Conservation (phyloP, 2,888 invertebrate species). For the Eurois occulta region DNA sequence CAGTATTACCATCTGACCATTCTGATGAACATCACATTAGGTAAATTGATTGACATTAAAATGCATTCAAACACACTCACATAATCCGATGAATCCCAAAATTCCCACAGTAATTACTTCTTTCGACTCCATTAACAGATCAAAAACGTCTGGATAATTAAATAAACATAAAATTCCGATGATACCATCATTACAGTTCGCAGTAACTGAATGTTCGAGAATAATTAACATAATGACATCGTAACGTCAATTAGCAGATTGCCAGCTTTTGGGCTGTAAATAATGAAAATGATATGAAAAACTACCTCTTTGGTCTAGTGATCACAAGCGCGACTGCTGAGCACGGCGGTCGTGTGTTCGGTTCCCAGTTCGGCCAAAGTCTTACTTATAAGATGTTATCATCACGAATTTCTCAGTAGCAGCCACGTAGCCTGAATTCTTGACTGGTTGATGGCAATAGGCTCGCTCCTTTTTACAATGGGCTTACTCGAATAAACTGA, state of each 20-base stretch:
- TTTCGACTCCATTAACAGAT: slow-evolving; percentile 1
- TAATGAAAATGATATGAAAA: slow-evolving; percentile 7
- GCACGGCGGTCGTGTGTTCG: not conserved
- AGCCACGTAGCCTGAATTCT: no score
- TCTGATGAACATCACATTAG: not conserved
- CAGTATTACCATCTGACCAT: not conserved
- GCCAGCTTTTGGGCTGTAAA: not conserved
- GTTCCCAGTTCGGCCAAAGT: not conserved
- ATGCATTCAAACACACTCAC: not conserved
- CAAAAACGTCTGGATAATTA: not conserved
- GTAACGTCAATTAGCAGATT: slow-evolving; percentile 37
- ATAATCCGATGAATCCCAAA: not conserved
- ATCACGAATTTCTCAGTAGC: no score
- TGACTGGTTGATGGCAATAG: no score
- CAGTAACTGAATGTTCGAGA: slow-evolving; percentile 2
- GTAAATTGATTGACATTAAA: not conserved
- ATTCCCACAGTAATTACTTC: not conserved
- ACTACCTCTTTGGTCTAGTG: no score
- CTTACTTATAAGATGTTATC: not conserved
- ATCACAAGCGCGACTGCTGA: not conserved
- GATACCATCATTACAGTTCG: slow-evolving; percentile 16
- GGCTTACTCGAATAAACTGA: no score
- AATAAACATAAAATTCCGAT: slow-evolving; percentile 28
- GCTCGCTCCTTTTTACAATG: no score
- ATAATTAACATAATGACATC: slow-evolving; percentile 40